phyloP scores from a whole-genome alignment of 2,888 invertebrate species.

The Idaea biselata region DNA sequence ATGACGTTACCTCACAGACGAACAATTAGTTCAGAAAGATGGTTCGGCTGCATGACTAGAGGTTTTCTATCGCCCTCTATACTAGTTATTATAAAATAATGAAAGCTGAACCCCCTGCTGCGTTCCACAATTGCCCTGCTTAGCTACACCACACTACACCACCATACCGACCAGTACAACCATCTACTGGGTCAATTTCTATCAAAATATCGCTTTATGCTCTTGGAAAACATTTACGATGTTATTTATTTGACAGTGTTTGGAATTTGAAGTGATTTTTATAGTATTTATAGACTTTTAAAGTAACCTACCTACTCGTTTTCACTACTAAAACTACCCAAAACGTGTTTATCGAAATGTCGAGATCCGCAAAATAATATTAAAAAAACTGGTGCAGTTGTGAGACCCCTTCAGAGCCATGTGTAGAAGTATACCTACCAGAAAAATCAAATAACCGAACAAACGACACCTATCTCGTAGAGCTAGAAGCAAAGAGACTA shows the following conservation, averaged over 20 bases:
- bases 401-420: too few species aligned
- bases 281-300: neutral
- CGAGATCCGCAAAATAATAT: too few species aligned
- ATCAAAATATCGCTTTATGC: neutral
- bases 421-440: too few species aligned
- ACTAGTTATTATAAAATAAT: conserved; percentile 79
- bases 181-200: neutral
- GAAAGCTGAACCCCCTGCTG: conserved; percentile 77
- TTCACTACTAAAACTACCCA: too few species aligned
- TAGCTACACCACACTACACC: conserved; percentile 63
- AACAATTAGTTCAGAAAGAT: conserved; percentile 75
- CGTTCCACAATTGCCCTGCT: conserved; percentile 77
- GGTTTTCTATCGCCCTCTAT: conserved; percentile 66
- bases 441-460: too few species aligned
- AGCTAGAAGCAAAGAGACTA: too few species aligned
- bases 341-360: too few species aligned
- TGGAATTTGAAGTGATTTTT: conserved; percentile 18
- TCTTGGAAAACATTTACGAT: neutral
- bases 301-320: too few species aligned
- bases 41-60: conserved; percentile 65
- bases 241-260: neutral
- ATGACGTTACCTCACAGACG: conserved; percentile 73
- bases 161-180: neutral
- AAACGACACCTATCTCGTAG: too few species aligned
- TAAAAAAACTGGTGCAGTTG: too few species aligned